Evolutionary conservation across 35 echinoderm and acorn worm genomes (phyloP), one percentile per base, ranked within the genome.

Genomic region (Apostichopus californicus): DNA sequence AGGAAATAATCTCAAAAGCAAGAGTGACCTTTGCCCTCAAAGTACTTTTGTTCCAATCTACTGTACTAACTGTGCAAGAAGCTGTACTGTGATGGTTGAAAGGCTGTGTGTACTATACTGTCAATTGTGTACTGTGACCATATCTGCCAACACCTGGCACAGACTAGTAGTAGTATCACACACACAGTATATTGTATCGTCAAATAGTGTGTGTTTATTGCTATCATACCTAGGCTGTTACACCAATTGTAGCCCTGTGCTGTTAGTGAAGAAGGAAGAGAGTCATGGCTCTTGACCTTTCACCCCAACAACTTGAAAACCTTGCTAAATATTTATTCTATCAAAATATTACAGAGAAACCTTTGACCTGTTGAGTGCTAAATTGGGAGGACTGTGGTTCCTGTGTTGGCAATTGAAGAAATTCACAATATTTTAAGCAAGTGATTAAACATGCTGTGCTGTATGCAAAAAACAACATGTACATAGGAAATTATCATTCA

Each of bases 1-100:
- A 68, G 64, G 64, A 68, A 68, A 68, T 68, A 68, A 68, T 68
- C 64, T 68, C 64, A 68, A 68, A 68, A 68, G 64, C 64, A 68
- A 68, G 11, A 14, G 64, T 68, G 64, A 68, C 64, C 64, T 68
- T 68, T 68, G 64, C 64, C 64, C 64, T 68, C 64, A 14, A 18
- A 68, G 64, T 18, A 68, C 64, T 11, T 66, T 68, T 68, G 64
- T 68, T 68, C 64, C 9, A 3, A 68, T 68, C 64, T 68, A 68
- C 64, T 68, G 64, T 9, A 68, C 64, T 14, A 68, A n/a, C n/a
- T n/a, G 11, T 14, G 64, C 64, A 68, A 14, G 18, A 18, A 3
- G 2, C 18, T 68, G 64, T 18, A 6, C 18, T 68, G 64, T 68
- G 13, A 14, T 11, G 11, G 18, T 68, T 68, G 64, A 14, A 68